Evolutionary conservation across 2,113 vertebrate species (phyloP), one percentile per base, ranked within the genome.

Genomic region (Myrmophylax atrothorax): DNA sequence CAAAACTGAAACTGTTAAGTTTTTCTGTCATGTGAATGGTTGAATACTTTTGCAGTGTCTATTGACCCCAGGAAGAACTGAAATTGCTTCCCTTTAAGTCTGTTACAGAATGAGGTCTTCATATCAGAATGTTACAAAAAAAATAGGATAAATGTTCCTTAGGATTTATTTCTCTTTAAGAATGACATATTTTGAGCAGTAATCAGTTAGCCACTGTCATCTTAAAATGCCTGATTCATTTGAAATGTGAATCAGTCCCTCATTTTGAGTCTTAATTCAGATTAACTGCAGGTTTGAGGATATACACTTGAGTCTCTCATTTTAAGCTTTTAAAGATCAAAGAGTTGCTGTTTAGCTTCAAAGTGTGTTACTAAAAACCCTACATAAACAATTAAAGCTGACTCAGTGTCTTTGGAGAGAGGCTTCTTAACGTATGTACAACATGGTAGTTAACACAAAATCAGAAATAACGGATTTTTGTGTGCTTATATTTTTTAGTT

Each of bases 251-350:
- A 67, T 78, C 68, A 66, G 44, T 53, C 56, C 31, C 56, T 92
- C 58, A 52, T 85, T 94, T 91, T 94, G 59, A 90, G 73, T 63
- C 38, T 92, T 96, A 91, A 84, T 92, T 97, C 89, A 93, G 91
- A 96, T 95, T 96, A 95, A 89, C 42, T 88, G 47, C 18, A 70
- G 64, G 28, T 92, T 95, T 77, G 44, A 67, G 69, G 66, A 81
- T 92, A 86, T 84, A 25, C 23, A 53, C 46, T 85, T 73, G 74
- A 91, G 49, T 84, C 24, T 89, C 60, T 70, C 55, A 49, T 58
- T 28, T 72, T 89, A 92, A 89, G 81, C 87, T 85, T 91, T 97
- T 80, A 59, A 73, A 82, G 92, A 96, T 95, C 76, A 95, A 96
- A 96, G 92, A 58, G 40, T 83, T 87, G 38, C 93, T 90, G 67